These are phyloP conservation scores for Oreochromis spilurus DNA, from an alignment of 2,113 vertebrate genomes.

Conservation along the genomic window DNA sequence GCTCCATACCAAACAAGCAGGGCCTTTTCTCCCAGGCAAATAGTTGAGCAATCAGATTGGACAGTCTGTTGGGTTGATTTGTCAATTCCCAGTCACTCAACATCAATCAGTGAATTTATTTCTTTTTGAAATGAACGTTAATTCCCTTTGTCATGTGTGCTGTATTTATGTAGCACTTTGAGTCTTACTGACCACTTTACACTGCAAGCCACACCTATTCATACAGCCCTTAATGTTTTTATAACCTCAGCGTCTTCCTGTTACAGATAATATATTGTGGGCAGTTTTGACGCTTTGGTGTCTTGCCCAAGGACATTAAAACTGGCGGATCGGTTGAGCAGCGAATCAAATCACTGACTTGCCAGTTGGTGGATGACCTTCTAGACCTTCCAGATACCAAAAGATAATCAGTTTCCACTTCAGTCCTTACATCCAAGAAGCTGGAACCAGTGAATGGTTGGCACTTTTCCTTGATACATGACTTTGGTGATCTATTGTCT, in stretches of 20 bases:
- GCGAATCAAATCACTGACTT: neutral
- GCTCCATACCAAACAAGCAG: neutral
- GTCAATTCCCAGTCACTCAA: neutral
- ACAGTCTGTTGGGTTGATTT: neutral
- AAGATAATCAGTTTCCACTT: neutral
- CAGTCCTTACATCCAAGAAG: neutral
- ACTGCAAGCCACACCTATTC: neutral
- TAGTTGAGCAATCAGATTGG: neutral
- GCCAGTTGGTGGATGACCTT: neutral
- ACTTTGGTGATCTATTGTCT: neutral
- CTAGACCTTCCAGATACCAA: neutral
- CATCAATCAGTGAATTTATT: neutral
- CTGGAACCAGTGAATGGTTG: neutral
- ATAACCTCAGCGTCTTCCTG: neutral
- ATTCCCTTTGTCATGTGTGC: neutral
- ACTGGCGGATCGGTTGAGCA: neutral
- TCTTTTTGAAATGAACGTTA: neutral
- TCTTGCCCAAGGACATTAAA: neutral
- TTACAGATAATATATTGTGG: neutral
- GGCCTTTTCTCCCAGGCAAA: neutral
- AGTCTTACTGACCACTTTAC: neutral
- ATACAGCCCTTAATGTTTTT: neutral
- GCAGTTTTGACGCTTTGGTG: neutral
- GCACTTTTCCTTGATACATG: neutral
- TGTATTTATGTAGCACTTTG: neutral